Evolutionary conservation across 35 echinoderm and acorn worm genomes (phyloP), one percentile per base, ranked within the genome.

Genomic region (Lytechinus pictus): DNA sequence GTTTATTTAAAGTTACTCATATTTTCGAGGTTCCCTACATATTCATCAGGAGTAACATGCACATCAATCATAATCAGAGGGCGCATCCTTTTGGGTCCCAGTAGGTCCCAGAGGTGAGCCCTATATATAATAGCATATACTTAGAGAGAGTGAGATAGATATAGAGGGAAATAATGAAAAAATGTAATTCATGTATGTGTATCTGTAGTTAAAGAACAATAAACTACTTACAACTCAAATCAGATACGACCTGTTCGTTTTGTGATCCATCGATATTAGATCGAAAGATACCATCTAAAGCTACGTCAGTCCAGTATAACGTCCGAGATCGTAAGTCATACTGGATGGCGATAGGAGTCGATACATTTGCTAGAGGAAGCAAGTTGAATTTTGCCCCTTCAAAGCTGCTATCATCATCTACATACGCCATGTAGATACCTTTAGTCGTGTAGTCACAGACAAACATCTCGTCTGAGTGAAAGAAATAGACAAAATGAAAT

Each of bases 231-330:
- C 92, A 93, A 3, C 3, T 6, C 10, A 93, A 12, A 54, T 0
- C 53, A 54, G 29, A 27, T 13, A 93, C n/a, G 54, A 93, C 57
- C 27, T 11, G 0, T n/a, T 57, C 53, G 8, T 93, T 54, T 8
- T 24, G 54, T 10, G 92, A 55, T 9, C 92, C 92, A 10, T 93
- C 11, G 52, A 93, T 54, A 10, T 93, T 57, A 3, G 92, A 54
- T 27, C 92, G 13, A 27, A n/a, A 93, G 27, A 93, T 93, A n/a
- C 54, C 92, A 57, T 93, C 92, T 8, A 14, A 10, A 12, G n/a
- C 53, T 11, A 93, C 52, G 13, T 93, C 92, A 33, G 92, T 93
- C 92, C 92, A 93, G 92, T 93, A 93, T 10, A 93, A 27, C 53
- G 16, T 93, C 16, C 54, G 52, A 57, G 54, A 53, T 55, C 92